Percentiles rank a stretch among this genome's conserved stretches.
Evolutionary conservation across 2,797 vertebrate species (phyloP).

Genomic region (Sebastes cheni): DNA sequence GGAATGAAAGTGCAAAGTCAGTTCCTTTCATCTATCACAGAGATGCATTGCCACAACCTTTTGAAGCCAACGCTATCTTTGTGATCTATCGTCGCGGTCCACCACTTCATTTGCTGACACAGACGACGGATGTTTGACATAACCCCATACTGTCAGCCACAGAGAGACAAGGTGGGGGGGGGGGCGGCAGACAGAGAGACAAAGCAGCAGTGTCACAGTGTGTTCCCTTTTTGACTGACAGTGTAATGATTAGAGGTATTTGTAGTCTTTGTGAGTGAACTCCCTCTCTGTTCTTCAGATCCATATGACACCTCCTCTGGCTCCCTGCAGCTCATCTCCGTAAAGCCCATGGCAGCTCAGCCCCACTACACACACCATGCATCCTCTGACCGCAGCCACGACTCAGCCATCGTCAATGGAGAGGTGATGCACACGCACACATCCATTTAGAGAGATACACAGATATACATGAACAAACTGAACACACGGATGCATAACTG

Average conservation of each 20-base stretch:
- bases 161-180: constrained; percentile 6
- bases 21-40: constrained; percentile 58
- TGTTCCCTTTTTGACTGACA: constrained; percentile 45
- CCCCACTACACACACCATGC: constrained; percentile 84
- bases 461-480: not conserved
- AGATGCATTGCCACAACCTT: constrained; percentile 43
- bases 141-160: constrained; percentile 35
- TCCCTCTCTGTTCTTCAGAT: constrained; percentile 78
- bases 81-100: constrained; percentile 55
- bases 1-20: constrained; percentile 60
- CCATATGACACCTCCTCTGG: constrained; percentile 95
- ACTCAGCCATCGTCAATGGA: constrained; percentile 89
- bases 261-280: constrained; percentile 64
- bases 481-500: not conserved
- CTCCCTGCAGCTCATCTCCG: constrained; percentile 94
- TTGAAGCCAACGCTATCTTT: constrained; percentile 46
- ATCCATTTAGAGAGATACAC: not conserved
- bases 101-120: constrained; percentile 53
- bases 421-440: constrained; percentile 84
- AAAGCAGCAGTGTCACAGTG: constrained; percentile 24
- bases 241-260: constrained; percentile 50
- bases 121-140: constrained; percentile 52
- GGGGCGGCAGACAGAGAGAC: not conserved
- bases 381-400: constrained; percentile 88
- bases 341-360: constrained; percentile 89